These are phyloP conservation scores for Pelochelys cantorii DNA, from an alignment of 2,797 vertebrate genomes.

Conservation along the genomic window DNA sequence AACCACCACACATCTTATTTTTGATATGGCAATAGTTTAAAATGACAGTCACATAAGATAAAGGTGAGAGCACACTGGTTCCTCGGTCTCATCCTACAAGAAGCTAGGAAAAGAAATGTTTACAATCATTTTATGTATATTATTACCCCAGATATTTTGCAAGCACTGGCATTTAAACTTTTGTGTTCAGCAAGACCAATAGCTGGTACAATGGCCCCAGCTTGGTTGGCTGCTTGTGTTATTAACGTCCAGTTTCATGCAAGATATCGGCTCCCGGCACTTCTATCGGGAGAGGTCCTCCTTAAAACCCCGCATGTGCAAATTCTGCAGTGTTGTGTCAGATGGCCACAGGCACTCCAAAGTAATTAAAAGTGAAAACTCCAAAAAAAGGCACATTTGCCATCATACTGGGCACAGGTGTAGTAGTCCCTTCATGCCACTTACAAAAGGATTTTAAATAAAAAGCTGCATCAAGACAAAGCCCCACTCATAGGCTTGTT, in stretches of 20 bases:
- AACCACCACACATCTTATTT: background rate
- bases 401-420: slow-evolving; percentile 11
- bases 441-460: slow-evolving; percentile 12
- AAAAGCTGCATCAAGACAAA: background rate
- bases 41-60: slow-evolving; percentile 3
- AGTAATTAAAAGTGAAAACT: slow-evolving; percentile 21
- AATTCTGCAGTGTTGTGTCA: slow-evolving; percentile 26
- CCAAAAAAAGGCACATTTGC: background rate
- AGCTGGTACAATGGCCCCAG: rapidly evolving
- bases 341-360: slow-evolving; percentile 8
- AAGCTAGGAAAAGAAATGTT: slow-evolving; percentile 34
- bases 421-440: background rate
- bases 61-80: slow-evolving; percentile 31
- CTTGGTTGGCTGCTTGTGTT: background rate
- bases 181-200: background rate
- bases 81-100: slow-evolving; percentile 25
- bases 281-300: slow-evolving; percentile 21
- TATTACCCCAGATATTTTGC: slow-evolving; percentile 13
- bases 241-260: background rate
- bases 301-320: slow-evolving; percentile 5
- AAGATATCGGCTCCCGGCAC: slow-evolving; percentile 5
- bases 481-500: background rate
- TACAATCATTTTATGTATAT: slow-evolving; percentile 24
- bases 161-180: slow-evolving; percentile 31
- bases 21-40: slow-evolving; percentile 40